A percentile compares a stretch with the other conserved stretches of the same genome.
phyloP scores from a whole-genome alignment of 2,113 vertebrate species.

The Laticauda laticaudata region DNA sequence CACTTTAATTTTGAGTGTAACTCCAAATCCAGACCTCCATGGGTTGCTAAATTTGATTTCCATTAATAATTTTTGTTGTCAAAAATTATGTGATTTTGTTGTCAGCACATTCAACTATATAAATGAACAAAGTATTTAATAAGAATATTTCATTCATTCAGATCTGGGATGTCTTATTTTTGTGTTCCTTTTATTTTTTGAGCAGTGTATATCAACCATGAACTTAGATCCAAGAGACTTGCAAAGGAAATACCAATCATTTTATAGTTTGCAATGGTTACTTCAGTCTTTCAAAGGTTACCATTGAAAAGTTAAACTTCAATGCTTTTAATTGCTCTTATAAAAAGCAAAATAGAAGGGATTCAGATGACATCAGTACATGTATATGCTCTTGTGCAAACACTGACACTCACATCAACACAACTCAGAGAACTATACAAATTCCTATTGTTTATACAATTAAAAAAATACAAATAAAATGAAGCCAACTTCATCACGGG shows the following conservation, averaged over 20 bases:
- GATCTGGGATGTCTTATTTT: no score
- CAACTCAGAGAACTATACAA: background rate
- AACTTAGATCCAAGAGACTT: background rate
- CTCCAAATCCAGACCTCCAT: no score
- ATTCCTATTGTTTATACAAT: background rate
- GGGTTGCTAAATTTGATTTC: no score
- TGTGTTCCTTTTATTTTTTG: no score
- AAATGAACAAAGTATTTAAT: no score
- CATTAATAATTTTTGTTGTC: no score
- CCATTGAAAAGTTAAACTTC: background rate
- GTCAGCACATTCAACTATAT: no score
- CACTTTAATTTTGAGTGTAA: no score
- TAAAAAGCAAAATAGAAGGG: background rate
- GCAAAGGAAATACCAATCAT: background rate
- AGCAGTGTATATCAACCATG: background rate
- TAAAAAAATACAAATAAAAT: background rate
- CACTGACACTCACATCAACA: background rate
- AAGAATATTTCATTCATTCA: no score
- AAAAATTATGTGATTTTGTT: no score
- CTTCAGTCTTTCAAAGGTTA: background rate
- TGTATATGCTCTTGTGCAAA: background rate
- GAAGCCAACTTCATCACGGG: background rate
- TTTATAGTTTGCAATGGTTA: background rate
- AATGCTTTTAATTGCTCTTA: background rate
- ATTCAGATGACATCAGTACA: background rate